A percentile compares a stretch with the other conserved stretches of the same genome.
Evolutionary conservation across 2,888 invertebrate genomes (phyloP).

Genomic region (Arge pagana): DNA sequence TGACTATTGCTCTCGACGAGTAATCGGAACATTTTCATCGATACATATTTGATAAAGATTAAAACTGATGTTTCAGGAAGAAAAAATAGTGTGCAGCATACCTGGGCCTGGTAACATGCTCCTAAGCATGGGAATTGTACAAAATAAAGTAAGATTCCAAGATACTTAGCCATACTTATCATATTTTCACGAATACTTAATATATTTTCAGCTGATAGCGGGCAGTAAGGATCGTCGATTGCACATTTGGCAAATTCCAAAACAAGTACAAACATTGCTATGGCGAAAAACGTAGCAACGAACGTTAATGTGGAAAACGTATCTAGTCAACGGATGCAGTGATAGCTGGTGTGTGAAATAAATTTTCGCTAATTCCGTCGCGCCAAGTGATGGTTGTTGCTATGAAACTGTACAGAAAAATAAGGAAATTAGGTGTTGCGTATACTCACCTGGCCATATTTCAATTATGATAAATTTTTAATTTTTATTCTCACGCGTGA

Average conservation of each 20-base stretch:
- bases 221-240: conserved; percentile 72
- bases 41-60: too few species aligned
- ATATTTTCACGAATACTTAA: background rate
- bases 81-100: conserved; percentile 66
- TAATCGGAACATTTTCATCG: too few species aligned
- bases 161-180: background rate
- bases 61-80: conserved; percentile 38
- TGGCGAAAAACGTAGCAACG: conserved; percentile 36
- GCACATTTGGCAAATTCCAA: conserved; percentile 69
- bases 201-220: conserved; percentile 65
- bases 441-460: too few species aligned
- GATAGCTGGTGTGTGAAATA: background rate
- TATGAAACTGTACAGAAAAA: too few species aligned
- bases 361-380: too few species aligned
- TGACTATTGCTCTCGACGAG: too few species aligned
- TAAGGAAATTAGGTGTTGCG: too few species aligned
- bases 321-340: conserved; percentile 11
- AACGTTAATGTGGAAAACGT: background rate
- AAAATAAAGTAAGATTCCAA: conserved; percentile 64
- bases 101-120: conserved; percentile 74
- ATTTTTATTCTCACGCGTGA: too few species aligned
- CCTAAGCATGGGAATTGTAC: conserved; percentile 70
- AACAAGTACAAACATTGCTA: conserved; percentile 44
- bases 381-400: too few species aligned
- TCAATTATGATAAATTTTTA: too few species aligned